phyloP scores from a whole-genome alignment of 1,140 invertebrate genomes.

The Saccostrea cuccullata region DNA sequence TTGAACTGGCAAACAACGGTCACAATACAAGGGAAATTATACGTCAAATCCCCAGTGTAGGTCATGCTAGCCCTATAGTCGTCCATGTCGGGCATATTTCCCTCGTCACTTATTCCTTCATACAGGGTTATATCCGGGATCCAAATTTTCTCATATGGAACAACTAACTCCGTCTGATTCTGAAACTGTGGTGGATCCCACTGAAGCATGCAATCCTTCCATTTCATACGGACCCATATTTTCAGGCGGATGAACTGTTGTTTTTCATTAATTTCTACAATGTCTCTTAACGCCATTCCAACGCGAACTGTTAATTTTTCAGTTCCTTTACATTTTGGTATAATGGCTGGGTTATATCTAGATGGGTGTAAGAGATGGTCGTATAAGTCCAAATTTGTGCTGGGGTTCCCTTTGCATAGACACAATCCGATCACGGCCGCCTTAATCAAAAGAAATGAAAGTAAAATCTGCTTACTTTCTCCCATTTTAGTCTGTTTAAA shows the following conservation, averaged over 20 bases:
- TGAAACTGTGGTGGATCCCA: slow-evolving; percentile 64
- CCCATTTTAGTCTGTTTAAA: neutral
- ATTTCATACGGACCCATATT: slow-evolving; percentile 47
- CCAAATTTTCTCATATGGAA: slow-evolving; percentile 67
- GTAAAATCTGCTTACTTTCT: neutral
- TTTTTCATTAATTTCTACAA: slow-evolving; percentile 18
- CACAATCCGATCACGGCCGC: neutral
- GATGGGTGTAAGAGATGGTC: neutral
- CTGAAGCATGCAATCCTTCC: slow-evolving; percentile 65
- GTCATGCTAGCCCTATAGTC: slow-evolving; percentile 43
- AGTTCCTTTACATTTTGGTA: neutral
- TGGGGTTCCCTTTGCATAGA: neutral
- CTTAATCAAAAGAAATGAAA: neutral
- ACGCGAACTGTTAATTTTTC: neutral
- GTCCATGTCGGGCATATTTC: slow-evolving; percentile 23
- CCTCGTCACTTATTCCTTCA: slow-evolving; percentile 42
- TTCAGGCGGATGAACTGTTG: slow-evolving; percentile 14
- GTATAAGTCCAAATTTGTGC: neutral
- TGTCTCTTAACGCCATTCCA: slow-evolving; percentile 25
- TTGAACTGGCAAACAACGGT: slow-evolving; percentile 96
- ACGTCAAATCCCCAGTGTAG: slow-evolving; percentile 53
- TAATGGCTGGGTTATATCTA: neutral
- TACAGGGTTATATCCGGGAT: slow-evolving; percentile 93
- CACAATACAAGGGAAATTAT: slow-evolving; percentile 77
- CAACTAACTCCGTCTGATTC: slow-evolving; percentile 58